These are phyloP conservation scores for Panthera leo DNA, from an alignment of 2,113 vertebrate species.

Conservation along the genomic window DNA sequence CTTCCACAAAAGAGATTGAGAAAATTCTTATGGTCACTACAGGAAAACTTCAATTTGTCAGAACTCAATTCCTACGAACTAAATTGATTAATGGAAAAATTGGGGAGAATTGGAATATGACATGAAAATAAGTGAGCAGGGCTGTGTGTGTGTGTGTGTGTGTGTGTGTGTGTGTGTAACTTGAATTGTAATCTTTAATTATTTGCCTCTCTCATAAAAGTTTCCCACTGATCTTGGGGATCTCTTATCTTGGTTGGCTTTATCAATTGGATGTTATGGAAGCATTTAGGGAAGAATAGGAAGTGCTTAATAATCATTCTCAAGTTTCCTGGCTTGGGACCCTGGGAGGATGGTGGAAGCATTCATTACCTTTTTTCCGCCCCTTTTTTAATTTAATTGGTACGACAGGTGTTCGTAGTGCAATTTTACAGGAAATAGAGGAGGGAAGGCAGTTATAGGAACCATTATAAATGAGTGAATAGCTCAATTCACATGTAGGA, in stretches of 20 bases:
- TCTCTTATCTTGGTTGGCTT: background rate
- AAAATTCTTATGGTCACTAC: background rate
- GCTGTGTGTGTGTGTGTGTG: background rate
- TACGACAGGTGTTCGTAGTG: background rate
- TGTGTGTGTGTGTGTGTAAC: background rate
- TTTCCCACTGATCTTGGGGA: background rate
- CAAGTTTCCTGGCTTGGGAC: background rate
- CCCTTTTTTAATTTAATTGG: background rate
- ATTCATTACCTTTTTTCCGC: background rate
- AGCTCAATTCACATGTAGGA: background rate
- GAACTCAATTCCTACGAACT: background rate
- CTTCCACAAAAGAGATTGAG: background rate
- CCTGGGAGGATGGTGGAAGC: background rate
- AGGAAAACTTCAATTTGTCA: conserved; percentile 14
- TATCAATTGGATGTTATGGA: background rate
- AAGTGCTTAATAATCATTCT: background rate
- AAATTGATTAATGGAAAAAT: background rate
- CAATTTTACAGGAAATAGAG: conserved; percentile 5
- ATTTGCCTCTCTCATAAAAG: background rate
- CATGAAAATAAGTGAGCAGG: background rate
- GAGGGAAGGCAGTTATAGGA: background rate
- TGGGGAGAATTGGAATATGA: background rate
- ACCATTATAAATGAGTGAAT: conserved; percentile 15
- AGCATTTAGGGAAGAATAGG: background rate
- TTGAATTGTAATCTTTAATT: background rate